Percentiles rank a stretch among this genome's conserved stretches.
Evolutionary conservation across 2,113 vertebrate species (phyloP).

Genomic region (Periophthalmodon schlosseri): DNA sequence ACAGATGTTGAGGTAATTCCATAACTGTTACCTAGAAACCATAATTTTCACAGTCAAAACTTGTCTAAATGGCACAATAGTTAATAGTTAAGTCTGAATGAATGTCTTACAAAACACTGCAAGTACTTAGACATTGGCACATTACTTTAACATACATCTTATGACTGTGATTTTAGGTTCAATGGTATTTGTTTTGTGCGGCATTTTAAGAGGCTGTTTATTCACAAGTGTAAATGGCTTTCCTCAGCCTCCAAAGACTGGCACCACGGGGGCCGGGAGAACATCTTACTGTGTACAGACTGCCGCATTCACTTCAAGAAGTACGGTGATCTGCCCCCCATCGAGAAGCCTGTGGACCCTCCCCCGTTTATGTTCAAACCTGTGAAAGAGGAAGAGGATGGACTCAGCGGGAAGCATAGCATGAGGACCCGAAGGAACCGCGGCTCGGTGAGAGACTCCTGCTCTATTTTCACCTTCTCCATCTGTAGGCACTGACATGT

Average conservation of each 20-base stretch:
- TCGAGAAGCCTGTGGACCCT: constrained; percentile 97
- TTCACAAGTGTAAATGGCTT: constrained; percentile 64
- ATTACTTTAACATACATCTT: background rate
- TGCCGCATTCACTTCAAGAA: constrained; percentile 99
- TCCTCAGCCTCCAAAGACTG: constrained; percentile 95
- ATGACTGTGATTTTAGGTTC: constrained; percentile 3
- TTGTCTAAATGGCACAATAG: too few species aligned
- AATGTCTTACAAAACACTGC: background rate
- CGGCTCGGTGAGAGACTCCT: constrained; percentile 85
- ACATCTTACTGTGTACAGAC: constrained; percentile 95
- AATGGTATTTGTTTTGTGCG: constrained; percentile 31
- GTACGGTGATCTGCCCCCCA: constrained; percentile 97
- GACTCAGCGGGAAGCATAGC: constrained; percentile 98
- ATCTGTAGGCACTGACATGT: constrained; percentile 10
- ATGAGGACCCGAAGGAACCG: constrained; percentile 98
- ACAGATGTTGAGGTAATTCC: too few species aligned
- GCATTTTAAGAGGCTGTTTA: constrained; percentile 22
- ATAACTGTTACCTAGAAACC: too few species aligned
- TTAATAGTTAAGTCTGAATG: background rate
- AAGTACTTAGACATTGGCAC: background rate
- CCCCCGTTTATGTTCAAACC: constrained; percentile 99
- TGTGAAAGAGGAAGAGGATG: constrained; percentile 99
- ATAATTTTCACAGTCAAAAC: too few species aligned
- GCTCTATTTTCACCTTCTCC: constrained; percentile 52
- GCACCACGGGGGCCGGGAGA: constrained; percentile 98